These are phyloP conservation scores for Branchinecta lynchi DNA, from an alignment of 1,140 invertebrate genomes.

Conservation along the genomic window DNA sequence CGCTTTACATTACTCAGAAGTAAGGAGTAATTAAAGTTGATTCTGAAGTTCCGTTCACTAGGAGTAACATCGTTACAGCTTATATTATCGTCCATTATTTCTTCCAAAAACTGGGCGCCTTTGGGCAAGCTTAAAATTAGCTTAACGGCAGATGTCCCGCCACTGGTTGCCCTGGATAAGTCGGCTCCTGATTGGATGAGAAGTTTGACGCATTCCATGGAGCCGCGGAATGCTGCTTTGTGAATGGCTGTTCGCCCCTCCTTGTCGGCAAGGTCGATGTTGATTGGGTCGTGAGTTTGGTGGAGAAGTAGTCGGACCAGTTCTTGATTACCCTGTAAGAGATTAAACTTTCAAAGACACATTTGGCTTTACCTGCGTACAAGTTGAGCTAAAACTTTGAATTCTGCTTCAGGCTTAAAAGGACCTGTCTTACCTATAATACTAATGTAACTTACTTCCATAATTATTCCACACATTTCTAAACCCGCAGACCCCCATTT, in stretches of 20 bases:
- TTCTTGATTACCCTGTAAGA: background rate
- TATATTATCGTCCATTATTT: conserved; percentile 15
- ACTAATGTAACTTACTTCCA: too few relatives aligned
- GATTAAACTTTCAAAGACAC: conserved; percentile 11
- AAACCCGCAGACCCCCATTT: too few relatives aligned
- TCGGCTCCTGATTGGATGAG: conserved; percentile 34
- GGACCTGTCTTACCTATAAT: too few relatives aligned
- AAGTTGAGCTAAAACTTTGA: background rate
- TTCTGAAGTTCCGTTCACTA: conserved; percentile 16
- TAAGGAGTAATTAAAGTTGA: conserved; percentile 18
- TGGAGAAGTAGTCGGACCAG: conserved; percentile 11
- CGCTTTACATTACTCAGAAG: conserved; percentile 14
- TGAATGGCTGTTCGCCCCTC: conserved; percentile 37
- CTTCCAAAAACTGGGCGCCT: conserved; percentile 17
- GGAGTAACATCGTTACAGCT: conserved; percentile 16
- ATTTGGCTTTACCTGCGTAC: background rate
- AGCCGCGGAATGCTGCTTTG: conserved; percentile 34
- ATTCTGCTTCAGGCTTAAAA: conserved; percentile 13
- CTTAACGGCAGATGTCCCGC: conserved; percentile 29
- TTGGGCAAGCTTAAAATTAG: conserved; percentile 19
- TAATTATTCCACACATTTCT: too few relatives aligned
- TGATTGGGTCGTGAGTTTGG: background rate
- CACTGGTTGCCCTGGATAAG: conserved; percentile 31
- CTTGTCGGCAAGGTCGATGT: conserved; percentile 28
- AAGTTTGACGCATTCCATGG: conserved; percentile 33